Evolutionary conservation across 2,113 vertebrate genomes (phyloP).

Genomic region (Microcebus ravelobensis): DNA sequence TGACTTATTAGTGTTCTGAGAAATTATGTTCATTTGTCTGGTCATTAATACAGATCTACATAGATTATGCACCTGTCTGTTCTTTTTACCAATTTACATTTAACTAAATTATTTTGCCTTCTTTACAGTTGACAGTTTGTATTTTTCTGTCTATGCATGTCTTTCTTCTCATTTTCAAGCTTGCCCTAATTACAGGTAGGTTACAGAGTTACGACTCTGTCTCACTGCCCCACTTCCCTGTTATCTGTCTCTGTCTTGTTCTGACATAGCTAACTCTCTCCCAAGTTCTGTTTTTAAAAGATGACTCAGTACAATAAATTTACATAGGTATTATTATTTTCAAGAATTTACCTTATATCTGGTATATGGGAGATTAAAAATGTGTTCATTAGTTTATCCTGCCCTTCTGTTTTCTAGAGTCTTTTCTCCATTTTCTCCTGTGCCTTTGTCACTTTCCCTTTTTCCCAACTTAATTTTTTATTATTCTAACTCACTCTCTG

Average conservation of each 20-base stretch:
- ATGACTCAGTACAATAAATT: not conserved
- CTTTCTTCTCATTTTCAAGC: constrained; percentile 7
- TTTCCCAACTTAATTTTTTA: not conserved
- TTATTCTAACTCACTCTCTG: not conserved
- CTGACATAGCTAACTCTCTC: not conserved
- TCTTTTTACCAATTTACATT: constrained; percentile 38
- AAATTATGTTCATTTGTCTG: not conserved
- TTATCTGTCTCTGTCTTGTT: not conserved
- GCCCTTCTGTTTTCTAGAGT: not conserved
- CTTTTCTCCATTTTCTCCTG: not conserved
- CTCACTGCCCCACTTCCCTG: not conserved
- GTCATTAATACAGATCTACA: constrained; percentile 44
- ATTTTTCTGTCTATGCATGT: not conserved
- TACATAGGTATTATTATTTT: not conserved
- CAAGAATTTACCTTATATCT: not conserved
- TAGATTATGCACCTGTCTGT: constrained; percentile 39
- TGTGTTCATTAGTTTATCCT: not conserved
- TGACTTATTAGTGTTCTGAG: constrained; percentile 10
- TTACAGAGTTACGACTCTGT: not conserved
- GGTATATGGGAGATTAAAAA: not conserved
- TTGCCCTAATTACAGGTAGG: not conserved
- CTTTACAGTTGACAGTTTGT: not conserved
- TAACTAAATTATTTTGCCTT: not conserved
- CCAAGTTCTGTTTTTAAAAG: not conserved
- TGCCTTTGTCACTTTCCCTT: not conserved